Base-by-base conservation (phyloP, 1,140 invertebrate species). In the Ips nitidus region DNA sequence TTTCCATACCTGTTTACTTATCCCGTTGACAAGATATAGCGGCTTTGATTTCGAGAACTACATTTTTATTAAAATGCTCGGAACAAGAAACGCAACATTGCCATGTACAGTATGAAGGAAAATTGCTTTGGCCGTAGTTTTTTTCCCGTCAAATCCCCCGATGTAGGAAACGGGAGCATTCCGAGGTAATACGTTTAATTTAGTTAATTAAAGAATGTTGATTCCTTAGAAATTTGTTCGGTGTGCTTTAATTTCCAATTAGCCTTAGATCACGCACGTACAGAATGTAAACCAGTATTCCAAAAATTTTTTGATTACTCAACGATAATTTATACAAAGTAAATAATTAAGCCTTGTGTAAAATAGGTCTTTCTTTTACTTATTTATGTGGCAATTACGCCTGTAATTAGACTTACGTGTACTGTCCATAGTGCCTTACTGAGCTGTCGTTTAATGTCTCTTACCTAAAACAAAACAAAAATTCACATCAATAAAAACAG, bases 31-130 rank as follows among this genome's bases (percentile, higher is more conserved):
- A 50, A 68, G 66, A 60, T 60, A 60, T 53, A 52, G 45, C 7
- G 47, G 37, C 66, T 68, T 40, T 68, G 66, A 68, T 68, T 60
- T 68, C 66, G 41, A 68, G 66, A 68, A 68, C 37, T 53, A 57
- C 45, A 68, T 68, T 68, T 68, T 68, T 60, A 68, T 60, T 68
- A 60, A 68, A 60, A 60, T 68, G 8, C 39, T 38, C 22, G 36
- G 22, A 4, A 22, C n/a, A 60, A 52, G 40, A 66, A 38, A 60
- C 52, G 52, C 47, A 59, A 60, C 56, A 39, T 60, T 52, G 43
- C 65, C 65, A 66, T 66, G 47, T 66, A 57, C 7, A 66, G 65
- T 66, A 66, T 53, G 61, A 52, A 52, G 41, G 47, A 64, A 52
- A 64, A 52, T 43, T 52, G 42, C 65, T 45, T 52, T 22, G 3